Evolutionary conservation across 2,888 invertebrate genomes (phyloP), one percentile per base, ranked within the genome.

Genomic region (Trypoxylon attenuatum): DNA sequence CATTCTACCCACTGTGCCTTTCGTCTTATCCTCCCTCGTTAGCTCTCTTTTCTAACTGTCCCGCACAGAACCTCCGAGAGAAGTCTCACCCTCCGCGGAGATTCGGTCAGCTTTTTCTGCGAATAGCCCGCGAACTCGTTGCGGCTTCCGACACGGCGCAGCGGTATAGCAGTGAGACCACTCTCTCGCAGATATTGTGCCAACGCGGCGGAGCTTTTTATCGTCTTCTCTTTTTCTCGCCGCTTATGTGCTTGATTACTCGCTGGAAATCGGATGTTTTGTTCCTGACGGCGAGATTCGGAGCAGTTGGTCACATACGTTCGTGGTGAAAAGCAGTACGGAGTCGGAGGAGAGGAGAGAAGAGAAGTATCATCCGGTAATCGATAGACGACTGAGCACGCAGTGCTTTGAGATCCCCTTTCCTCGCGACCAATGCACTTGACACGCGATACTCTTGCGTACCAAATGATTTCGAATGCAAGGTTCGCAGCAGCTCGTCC

Each of bases 51-150:
- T n/a, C n/a, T n/a, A n/a, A n/a, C n/a, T n/a, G n/a, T n/a, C n/a
- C n/a, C n/a, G n/a, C n/a, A n/a, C n/a, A n/a, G n/a, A n/a, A n/a
- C n/a, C n/a, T n/a, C n/a, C n/a, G n/a, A n/a, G n/a, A n/a, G n/a
- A n/a, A n/a, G n/a, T n/a, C n/a, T n/a, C n/a, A n/a, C n/a, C n/a
- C n/a, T n/a, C n/a, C n/a, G n/a, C n/a, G n/a, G n/a, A 33, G 33
- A 13, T 13, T 10, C 33, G 13, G 27, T 53, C 38, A 18, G 60
- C 59, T 69, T 59, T 69, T 64, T 69, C 67, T 52, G 61, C 71
- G 75, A 77, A 77, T 72, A 78, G 72, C 78, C 73, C 71, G 71
- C 56, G 61, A 66, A 61, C 58, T 47, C 45, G 4, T n/a, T 13
- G 33, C 16, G 21, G 43, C 8, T 29, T 38, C 52, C 29, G 52